phyloP scores from a whole-genome alignment of 2,113 vertebrate genomes.

The Genyomyrus donnyi region DNA sequence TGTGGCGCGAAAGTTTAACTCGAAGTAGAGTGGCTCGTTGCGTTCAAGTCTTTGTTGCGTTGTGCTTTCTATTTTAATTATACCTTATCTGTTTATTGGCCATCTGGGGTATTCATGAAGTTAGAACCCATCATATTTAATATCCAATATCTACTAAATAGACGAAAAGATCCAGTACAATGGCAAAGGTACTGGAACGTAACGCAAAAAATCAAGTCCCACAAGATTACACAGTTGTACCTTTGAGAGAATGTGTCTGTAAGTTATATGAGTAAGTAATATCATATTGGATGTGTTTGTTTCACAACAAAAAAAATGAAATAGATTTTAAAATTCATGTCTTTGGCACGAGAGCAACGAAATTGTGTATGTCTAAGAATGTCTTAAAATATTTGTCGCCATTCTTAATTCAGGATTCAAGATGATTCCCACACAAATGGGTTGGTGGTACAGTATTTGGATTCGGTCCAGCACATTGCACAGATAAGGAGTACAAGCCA shows the following conservation, averaged over 20 bases:
- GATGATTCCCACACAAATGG: not conserved
- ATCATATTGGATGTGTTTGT: not conserved
- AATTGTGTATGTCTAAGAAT: not conserved
- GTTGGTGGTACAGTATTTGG: not conserved
- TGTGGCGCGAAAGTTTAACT: constrained; percentile 12
- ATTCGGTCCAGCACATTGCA: not conserved
- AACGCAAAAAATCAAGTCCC: not conserved
- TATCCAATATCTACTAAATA: not conserved
- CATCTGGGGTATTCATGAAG: not conserved
- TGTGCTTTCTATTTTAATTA: not conserved
- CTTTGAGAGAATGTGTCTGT: not conserved
- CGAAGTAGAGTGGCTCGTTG: not conserved
- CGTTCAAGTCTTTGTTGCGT: not conserved
- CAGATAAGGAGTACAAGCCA: not conserved
- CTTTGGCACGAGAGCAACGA: not conserved
- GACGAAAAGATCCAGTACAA: not conserved
- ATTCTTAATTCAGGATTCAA: not conserved
- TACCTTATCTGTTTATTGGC: not conserved
- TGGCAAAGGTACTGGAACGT: not conserved
- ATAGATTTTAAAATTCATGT: not conserved
- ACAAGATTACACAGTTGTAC: not conserved
- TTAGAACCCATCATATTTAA: not conserved
- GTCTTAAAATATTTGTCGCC: not conserved
- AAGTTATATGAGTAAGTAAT: not conserved
- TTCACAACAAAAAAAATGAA: not conserved